Evolutionary conservation across 2,888 invertebrate species (phyloP), one percentile per base, ranked within the genome.

Genomic region (Yponomeuta plumbellus): DNA sequence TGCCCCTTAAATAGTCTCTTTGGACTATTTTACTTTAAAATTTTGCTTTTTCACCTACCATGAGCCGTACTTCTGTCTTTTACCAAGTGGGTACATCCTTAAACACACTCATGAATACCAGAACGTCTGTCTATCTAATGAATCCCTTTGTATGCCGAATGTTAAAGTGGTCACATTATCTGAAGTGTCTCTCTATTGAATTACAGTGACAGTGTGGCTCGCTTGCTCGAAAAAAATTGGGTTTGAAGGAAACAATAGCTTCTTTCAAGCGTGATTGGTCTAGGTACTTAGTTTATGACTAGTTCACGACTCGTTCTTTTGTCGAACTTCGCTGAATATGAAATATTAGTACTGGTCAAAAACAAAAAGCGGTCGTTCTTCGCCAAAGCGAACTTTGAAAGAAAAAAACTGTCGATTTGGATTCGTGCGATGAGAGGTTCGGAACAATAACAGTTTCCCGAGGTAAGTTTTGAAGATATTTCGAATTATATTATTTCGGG

Each of bases 131-230:
- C 59, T 59, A 59, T 58, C 59, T 59, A 59, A 59, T 59, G 22
- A 59, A 59, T 21, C 59, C 22, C 23, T 59, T 59, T 59, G 59
- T 59, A 59, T 59, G 22, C 59, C 21, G 22, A 59, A 59, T 59
- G 22, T 22, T 59, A 22, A 21, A 59, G 23, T 59, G 59, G 59
- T 22, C 59, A 59, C 22, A 59, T 22, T 59, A 21, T 21, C 59
- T 13, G 23, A 52, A 13, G 17, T 52, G 17, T 17, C 13, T 52
- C 44, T 13, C 44, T 13, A 52, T 52, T 17, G 44, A 52, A 52
- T 52, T 52, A 52, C 44, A 8, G 8, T 8, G 34, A 34, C 34
- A 8, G 8, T 8, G 17, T 52, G 44, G 44, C 17, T 3, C 2
- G 44, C 44, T 13, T 44, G 11, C 44, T 13, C 2, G 2, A 17